Conservation (phyloP, 2,888 invertebrate genomes). For the Linnaemya tessellans region DNA sequence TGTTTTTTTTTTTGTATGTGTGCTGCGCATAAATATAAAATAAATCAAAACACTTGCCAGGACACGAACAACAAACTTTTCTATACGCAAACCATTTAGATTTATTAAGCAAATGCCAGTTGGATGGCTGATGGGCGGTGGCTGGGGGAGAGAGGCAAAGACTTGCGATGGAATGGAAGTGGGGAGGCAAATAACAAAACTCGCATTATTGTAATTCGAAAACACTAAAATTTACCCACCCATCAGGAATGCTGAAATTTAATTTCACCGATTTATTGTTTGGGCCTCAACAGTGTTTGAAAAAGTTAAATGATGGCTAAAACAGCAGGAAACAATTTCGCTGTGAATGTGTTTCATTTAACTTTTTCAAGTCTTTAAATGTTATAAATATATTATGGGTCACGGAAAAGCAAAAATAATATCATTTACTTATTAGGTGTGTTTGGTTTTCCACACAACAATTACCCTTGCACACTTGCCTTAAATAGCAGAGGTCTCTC, state of each 20-base stretch:
- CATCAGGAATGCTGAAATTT: constrained; percentile 69
- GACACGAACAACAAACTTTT: constrained; percentile 70
- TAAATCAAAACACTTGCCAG: constrained; percentile 74
- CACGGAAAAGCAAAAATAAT: constrained; percentile 36
- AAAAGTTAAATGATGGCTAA: constrained; percentile 76
- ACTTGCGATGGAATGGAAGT: neutral
- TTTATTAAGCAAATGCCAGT: constrained; percentile 68
- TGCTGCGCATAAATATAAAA: constrained; percentile 64
- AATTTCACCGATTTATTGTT: constrained; percentile 75
- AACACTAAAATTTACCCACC: constrained; percentile 52
- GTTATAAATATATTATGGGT: constrained; percentile 49
- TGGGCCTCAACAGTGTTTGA: constrained; percentile 63
- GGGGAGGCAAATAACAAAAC: constrained; percentile 36
- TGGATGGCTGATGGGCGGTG: constrained; percentile 65
- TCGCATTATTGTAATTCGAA: constrained; percentile 57
- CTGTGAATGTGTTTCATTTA: constrained; percentile 49
- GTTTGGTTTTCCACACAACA: constrained; percentile 46
- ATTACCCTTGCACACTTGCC: constrained; percentile 59
- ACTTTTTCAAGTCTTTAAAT: constrained; percentile 25
- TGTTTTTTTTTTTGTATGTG: neutral
- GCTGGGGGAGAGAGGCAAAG: neutral
- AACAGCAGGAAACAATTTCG: constrained; percentile 76
- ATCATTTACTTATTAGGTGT: constrained; percentile 45
- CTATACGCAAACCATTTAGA: constrained; percentile 55
- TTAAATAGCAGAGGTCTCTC: neutral